Evolutionary conservation across 2,113 vertebrate genomes (phyloP), one percentile per base, ranked within the genome.

Genomic region (Ploceus nigricollis): DNA sequence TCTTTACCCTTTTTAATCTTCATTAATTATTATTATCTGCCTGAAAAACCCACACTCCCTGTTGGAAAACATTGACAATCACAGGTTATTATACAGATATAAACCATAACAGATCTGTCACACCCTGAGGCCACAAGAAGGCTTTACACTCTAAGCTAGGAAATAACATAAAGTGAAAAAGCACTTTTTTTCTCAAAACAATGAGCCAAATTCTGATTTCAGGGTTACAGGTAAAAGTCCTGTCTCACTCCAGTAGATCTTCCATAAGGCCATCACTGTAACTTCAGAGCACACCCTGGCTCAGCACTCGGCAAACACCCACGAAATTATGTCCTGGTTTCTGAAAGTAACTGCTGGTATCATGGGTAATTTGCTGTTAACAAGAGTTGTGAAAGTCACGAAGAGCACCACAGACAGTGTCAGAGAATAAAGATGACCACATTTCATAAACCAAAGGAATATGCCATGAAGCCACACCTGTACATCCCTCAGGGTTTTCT

Each of bases 401-500:
- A 53, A 78, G 39, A 68, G 61, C 51, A 68, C 13, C 48, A 57
- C 27, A 81, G 66, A 33, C 2, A 11, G 31, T 1, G 1, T 30
- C 10, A 78, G 27, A 1, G 1, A 63, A 75, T 17, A 28, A 60
- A 78, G 57, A 42, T 6, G 6, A 25, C 47, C 68, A 33, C 30
- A 64, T 65, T 63, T 39, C 21, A 28, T 23, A 68, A 70, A 10
- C 16, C 53, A 72, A 82, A 87, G 39, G 37, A 68, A 28, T 5
- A 13, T 1, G 4, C 3, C 54, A 39, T 10, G 19, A 76, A 90
- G 37, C 20, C 73, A 79, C 90, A 99, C 99, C 99, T 97, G 93
- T 97, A 70, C 99, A 99, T 35, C 99, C 99, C 18, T 68, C 39
- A 1, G 98, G 97, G 94, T 99, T 98, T 71, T 98, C 98, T 64